Conservation (phyloP, 2,113 vertebrate genomes). For the Ciconia maguari region DNA sequence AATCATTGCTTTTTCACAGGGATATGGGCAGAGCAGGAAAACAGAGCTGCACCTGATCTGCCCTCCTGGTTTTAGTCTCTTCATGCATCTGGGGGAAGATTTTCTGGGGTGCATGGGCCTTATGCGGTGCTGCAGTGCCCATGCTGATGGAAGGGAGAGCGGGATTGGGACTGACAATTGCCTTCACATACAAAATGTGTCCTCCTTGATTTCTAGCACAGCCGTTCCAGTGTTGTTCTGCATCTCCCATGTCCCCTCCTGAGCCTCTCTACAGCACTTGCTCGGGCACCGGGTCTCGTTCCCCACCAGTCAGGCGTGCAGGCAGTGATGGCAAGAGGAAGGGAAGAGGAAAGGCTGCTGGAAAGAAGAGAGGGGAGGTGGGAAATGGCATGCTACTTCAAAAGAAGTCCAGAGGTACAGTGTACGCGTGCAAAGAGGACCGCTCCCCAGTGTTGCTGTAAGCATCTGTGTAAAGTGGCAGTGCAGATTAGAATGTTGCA, state of each 20-base stretch:
- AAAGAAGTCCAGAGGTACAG: not conserved
- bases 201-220: not conserved
- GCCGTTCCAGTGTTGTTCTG: not conserved
- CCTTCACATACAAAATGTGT: not conserved
- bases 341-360: not conserved
- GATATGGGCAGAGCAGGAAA: not conserved
- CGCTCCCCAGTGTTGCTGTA: not conserved
- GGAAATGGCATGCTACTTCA: not conserved
- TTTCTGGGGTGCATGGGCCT: not conserved
- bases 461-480: not conserved
- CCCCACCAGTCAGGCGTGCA: not conserved
- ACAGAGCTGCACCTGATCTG: not conserved
- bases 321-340: not conserved
- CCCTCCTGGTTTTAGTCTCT: not conserved
- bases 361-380: not conserved
- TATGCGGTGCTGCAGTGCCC: rapidly evolving
- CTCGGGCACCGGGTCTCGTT: rapidly evolving
- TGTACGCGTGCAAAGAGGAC: rapidly evolving
- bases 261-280: not conserved
- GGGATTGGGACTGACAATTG: not conserved
- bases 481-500: not conserved
- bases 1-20: not conserved
- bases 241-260: rapidly evolving
- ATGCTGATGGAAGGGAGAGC: not conserved
- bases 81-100: not conserved